phyloP scores from a whole-genome alignment of 2,797 vertebrate genomes.

The Poliocrania exsul region DNA sequence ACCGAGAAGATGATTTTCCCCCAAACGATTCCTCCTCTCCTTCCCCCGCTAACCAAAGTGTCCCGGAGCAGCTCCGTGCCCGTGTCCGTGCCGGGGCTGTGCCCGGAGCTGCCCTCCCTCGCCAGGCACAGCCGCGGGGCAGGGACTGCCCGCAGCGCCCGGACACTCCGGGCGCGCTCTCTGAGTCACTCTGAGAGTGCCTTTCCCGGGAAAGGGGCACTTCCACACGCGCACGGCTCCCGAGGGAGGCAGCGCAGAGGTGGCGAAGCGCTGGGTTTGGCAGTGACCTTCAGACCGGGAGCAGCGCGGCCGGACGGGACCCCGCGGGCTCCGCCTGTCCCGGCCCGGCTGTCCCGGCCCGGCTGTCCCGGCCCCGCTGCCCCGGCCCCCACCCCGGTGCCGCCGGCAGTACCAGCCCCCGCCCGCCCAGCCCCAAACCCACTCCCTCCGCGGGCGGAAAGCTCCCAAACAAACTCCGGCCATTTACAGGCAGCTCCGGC shows the following conservation, averaged over 20 bases:
- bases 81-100: too few relatives aligned
- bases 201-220: neutral
- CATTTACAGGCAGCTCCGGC: neutral
- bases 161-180: neutral
- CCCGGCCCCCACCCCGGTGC: neutral
- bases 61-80: neutral
- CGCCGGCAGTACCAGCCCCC: neutral
- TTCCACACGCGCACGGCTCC: neutral
- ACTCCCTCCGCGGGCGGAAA: neutral
- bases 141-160: neutral
- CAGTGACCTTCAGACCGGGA: constrained; percentile 28
- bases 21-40: neutral
- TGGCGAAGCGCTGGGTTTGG: neutral
- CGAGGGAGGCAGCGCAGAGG: neutral
- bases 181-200: neutral
- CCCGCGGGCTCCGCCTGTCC: neutral
- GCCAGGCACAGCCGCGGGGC: too few relatives aligned
- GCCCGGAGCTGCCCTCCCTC: too few relatives aligned
- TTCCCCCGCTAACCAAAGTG: neutral
- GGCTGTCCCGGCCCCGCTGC: neutral
- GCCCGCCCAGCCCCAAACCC: neutral
- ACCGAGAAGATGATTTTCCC: neutral
- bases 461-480: neutral
- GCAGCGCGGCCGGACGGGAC: neutral
- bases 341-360: neutral